Evolutionary conservation across 2,113 vertebrate genomes (phyloP), one percentile per base, ranked within the genome.

Genomic region (Pavo muticus): DNA sequence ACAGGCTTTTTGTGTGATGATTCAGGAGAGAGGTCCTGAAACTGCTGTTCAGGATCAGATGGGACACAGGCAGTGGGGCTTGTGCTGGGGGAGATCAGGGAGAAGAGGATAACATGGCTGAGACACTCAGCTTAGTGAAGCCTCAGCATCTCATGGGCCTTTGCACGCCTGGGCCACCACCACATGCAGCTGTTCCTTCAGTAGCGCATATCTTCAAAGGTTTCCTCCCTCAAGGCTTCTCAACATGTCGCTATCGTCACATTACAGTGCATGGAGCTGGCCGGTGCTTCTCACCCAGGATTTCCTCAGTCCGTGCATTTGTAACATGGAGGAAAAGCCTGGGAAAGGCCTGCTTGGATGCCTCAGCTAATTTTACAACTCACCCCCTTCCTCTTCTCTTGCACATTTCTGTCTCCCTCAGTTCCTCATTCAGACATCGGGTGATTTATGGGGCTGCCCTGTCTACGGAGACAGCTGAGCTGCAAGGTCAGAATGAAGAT

Each of bases 21-120:
- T 23, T 17, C 1, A 3, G 23, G 14, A 57, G 29, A 48, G n/a
- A 60, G 5, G 24, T 12, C 13, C 27, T 67, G 12, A 87, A 84
- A 6, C 57, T 50, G 2, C 23, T 23, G 9, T 7, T 65, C 35
- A 54, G 48, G 25, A 59, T 14, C 0, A 0, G 65, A 63, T n/a
- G 3, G 13, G 9, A 4, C n/a, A 48, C 21, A n/a, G 29, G 37
- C 24, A 63, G 10, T 6, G 25, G 40, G 18, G 32, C 19, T 32
- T 8, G 6, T 48, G 14, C 9, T 30, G 21, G 2, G 11, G 4
- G 44, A 65, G 67, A 47, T 39, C 32, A 5, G 1, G 8, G 6
- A 7, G 12, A 63, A 19, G 48, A 77, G 35, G 39, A 50, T 4
- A 35, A 4, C 37, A 39, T 23, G 88, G 27, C 50, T 39, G 45